A percentile compares a stretch with the other conserved stretches of the same genome.
Evolutionary conservation across 2,888 invertebrate genomes (phyloP).

Genomic region (Agrochola lota): DNA sequence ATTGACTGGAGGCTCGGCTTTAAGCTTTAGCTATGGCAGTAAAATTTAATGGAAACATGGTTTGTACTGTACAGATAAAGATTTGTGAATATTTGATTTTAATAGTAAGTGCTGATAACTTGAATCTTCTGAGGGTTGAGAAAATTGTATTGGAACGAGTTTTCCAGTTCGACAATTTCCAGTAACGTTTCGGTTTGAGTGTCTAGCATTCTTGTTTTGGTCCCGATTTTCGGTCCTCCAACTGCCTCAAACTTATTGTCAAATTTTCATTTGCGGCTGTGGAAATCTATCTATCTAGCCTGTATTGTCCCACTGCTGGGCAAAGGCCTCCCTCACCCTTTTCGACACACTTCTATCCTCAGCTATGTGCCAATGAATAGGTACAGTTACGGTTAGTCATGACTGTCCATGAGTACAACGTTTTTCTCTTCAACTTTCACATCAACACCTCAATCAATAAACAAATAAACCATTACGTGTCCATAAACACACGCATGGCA

Average conservation of each 20-base stretch:
- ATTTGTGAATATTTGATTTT: conserved; percentile 6
- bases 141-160: background rate
- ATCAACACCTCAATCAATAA: conserved; percentile 45
- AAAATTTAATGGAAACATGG: conserved; percentile 29
- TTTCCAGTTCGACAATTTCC: too few species aligned
- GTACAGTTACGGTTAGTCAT: background rate
- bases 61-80: conserved; percentile 6
- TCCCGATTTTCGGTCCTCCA: background rate
- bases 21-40: conserved; percentile 23
- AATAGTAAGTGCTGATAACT: background rate
- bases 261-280: background rate
- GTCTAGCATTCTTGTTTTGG: background rate
- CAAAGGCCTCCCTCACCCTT: background rate
- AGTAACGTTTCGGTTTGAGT: background rate
- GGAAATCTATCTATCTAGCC: background rate
- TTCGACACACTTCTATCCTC: background rate
- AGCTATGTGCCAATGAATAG: background rate
- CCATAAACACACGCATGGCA: conserved; percentile 32
- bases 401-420: background rate
- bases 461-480: conserved; percentile 55
- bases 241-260: background rate
- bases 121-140: background rate
- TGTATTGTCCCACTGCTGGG: background rate
- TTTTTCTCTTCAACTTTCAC: conserved; percentile 46
- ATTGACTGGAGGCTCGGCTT: conserved; percentile 40